Conservation (phyloP, 2,113 vertebrate species). For the Hemicordylus capensis region DNA sequence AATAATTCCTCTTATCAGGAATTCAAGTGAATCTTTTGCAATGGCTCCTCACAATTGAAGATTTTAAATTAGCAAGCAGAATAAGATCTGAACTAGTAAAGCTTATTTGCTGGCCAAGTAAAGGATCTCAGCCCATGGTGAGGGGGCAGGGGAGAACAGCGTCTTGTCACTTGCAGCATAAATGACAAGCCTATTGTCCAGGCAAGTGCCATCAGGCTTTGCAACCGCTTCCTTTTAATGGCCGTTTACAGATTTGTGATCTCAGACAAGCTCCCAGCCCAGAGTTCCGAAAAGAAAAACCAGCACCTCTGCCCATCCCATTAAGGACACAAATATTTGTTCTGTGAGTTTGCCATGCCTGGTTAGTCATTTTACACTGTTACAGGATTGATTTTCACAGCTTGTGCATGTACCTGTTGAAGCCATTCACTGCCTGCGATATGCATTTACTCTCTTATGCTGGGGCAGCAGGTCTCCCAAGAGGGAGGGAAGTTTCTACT, state of each 20-base stretch:
- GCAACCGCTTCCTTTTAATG: not conserved
- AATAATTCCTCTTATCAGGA: not conserved
- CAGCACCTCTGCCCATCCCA: not conserved
- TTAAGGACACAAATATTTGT: not conserved
- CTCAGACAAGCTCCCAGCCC: not conserved
- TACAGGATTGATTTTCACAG: not conserved
- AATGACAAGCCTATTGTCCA: not conserved
- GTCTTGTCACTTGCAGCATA: not conserved
- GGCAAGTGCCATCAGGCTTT: not conserved
- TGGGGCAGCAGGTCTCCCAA: not conserved
- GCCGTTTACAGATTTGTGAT: not conserved
- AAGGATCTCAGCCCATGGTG: conserved; percentile 12
- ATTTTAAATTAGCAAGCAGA: not conserved
- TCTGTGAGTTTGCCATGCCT: conserved; percentile 9
- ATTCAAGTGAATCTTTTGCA: not conserved
- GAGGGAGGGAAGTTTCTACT: not conserved
- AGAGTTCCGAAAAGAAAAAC: not conserved
- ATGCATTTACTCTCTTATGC: not conserved
- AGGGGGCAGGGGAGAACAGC: not conserved
- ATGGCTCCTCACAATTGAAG: not conserved
- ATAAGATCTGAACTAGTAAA: not conserved
- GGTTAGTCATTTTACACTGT: not conserved
- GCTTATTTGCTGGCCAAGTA: not conserved
- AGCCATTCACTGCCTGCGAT: not conserved
- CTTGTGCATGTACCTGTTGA: not conserved